Percentiles rank a stretch among this genome's conserved stretches.
phyloP scores from a whole-genome alignment of 2,797 vertebrate genomes.

The Urocyon cinereoargenteus region DNA sequence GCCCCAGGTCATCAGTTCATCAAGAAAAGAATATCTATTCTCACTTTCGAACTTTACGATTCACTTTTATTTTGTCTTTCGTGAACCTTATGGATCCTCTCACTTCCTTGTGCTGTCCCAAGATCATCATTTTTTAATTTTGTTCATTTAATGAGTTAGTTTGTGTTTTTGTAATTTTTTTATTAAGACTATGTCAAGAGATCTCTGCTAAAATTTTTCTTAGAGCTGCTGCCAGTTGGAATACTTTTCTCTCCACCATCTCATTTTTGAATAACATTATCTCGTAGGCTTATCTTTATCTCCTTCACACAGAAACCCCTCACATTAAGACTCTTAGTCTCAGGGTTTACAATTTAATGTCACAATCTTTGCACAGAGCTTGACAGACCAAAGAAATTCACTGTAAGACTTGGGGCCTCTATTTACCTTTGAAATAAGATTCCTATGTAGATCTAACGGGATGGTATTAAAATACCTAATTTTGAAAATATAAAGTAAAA shows the following conservation, averaged over 20 bases:
- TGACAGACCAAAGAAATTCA: slow-evolving; percentile 42
- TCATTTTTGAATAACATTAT: not conserved
- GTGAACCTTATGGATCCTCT: not conserved
- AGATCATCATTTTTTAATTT: slow-evolving; percentile 15
- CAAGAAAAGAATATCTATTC: not conserved
- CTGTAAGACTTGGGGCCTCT: not conserved
- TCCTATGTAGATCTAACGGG: not conserved
- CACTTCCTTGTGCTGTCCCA: not conserved
- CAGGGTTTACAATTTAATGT: slow-evolving; percentile 37
- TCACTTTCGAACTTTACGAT: not conserved
- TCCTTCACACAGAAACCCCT: slow-evolving; percentile 1
- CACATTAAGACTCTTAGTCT: not conserved
- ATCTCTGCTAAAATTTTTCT: not conserved
- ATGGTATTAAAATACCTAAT: slow-evolving; percentile 34
- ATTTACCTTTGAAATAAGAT: slow-evolving; percentile 34
- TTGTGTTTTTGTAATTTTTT: not conserved
- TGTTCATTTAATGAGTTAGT: not conserved
- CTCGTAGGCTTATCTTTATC: not conserved
- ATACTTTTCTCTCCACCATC: not conserved
- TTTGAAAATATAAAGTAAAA: slow-evolving; percentile 40
- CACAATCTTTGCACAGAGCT: slow-evolving; percentile 44
- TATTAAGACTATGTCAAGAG: not conserved
- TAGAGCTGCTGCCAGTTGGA: not conserved
- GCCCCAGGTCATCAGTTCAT: not conserved
- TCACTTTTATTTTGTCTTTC: slow-evolving; percentile 38